Conservation (phyloP, 2,888 invertebrate genomes). For the Dinocampus coccinellae region DNA sequence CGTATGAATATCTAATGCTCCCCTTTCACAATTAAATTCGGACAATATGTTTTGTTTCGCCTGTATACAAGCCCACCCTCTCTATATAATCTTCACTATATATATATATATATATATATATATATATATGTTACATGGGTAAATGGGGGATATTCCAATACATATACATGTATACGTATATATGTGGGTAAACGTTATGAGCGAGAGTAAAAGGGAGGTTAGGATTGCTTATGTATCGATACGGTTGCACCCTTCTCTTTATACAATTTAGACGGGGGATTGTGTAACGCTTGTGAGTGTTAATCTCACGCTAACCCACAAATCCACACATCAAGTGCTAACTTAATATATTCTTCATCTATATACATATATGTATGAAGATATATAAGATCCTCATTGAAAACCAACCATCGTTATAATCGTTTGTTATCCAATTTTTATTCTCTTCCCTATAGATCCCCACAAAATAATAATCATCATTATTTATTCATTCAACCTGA, state of each 20-base stretch:
- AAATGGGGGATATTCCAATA: not conserved
- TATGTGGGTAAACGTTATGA: not conserved
- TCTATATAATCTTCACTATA: slow-evolving; percentile 1
- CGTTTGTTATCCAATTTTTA: slow-evolving; percentile 10
- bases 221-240: slow-evolving; percentile 38
- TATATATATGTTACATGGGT: not conserved
- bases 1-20: slow-evolving; percentile 68
- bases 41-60: slow-evolving; percentile 69
- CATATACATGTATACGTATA: not conserved
- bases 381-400: slow-evolving; percentile 15
- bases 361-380: not conserved
- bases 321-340: slow-evolving; percentile 39
- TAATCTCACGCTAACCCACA: slow-evolving; percentile 56
- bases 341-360: slow-evolving; percentile 30
- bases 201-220: not conserved
- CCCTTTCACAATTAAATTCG: slow-evolving; percentile 67
- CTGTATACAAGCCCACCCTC: slow-evolving; percentile 48
- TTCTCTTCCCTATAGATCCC: not conserved
- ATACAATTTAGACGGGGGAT: slow-evolving; percentile 32
- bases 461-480: no score
- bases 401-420: slow-evolving; percentile 27
- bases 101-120: not conserved
- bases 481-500: no score
- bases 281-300: slow-evolving; percentile 53
- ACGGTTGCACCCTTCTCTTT: slow-evolving; percentile 44